A percentile compares a stretch with the other conserved stretches of the same genome.
Evolutionary conservation across 2,888 invertebrate genomes (phyloP).

Genomic region (Sicus ferrugineus): DNA sequence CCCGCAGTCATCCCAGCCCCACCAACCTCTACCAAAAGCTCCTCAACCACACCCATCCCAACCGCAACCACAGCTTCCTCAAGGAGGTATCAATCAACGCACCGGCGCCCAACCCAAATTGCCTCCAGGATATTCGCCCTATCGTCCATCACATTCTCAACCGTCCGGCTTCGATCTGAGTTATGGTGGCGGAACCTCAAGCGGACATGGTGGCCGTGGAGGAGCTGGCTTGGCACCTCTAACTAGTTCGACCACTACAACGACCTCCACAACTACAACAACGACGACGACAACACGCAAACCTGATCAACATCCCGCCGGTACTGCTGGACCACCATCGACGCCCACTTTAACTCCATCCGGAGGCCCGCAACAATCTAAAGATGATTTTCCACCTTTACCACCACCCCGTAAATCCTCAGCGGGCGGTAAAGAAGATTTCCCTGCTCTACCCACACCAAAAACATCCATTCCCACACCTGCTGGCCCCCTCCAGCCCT

Average conservation of each 20-base stretch:
- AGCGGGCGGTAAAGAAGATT: conserved; percentile 53
- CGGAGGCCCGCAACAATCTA: conserved; percentile 31
- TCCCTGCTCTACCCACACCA: conserved; percentile 54
- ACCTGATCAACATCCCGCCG: conserved; percentile 29
- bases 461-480: conserved; percentile 41
- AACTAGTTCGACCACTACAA: conserved; percentile 42
- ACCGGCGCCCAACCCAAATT: conserved; percentile 44
- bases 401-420: conserved; percentile 47
- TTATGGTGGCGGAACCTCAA: conserved; percentile 54
- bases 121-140: conserved; percentile 51
- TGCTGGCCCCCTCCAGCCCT: neutral
- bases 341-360: conserved; percentile 37
- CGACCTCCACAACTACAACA: conserved; percentile 41
- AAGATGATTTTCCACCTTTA: conserved; percentile 45
- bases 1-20: conserved; percentile 28
- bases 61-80: neutral
- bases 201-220: conserved; percentile 52
- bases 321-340: conserved; percentile 2
- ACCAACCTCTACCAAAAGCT: conserved; percentile 30
- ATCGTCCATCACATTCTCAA: conserved; percentile 54
- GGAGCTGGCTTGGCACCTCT: conserved; percentile 50
- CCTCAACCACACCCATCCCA: conserved; percentile 20
- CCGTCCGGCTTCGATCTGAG: conserved; percentile 59
- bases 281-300: conserved; percentile 48
- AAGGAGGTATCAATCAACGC: conserved; percentile 20